phyloP scores from a whole-genome alignment of 2,888 invertebrate species.

The Pyrochroa serraticornis region DNA sequence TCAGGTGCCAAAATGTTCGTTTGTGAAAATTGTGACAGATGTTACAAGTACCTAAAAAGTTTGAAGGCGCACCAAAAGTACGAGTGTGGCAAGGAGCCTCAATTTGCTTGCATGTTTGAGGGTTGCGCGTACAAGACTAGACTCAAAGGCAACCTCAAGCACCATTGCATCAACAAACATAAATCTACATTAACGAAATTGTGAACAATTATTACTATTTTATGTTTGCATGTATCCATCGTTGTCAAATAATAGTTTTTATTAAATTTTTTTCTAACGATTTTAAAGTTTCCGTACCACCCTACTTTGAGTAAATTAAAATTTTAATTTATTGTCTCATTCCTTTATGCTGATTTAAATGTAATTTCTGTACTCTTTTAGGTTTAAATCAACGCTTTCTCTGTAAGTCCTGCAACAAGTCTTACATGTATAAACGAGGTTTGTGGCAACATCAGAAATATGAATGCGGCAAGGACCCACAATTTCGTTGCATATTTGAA shows the following conservation, averaged over 20 bases:
- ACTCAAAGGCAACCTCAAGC: conserved; percentile 23
- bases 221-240: too few species aligned
- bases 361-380: too few species aligned
- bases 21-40: conserved; percentile 34
- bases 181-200: conserved; percentile 40
- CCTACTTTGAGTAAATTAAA: too few species aligned
- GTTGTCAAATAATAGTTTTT: too few species aligned
- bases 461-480: conserved; percentile 52
- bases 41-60: conserved; percentile 25
- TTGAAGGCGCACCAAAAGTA: conserved; percentile 17
- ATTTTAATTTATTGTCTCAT: too few species aligned
- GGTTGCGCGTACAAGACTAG: conserved; percentile 13
- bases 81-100: conserved; percentile 52
- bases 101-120: conserved; percentile 56
- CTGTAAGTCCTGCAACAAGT: conserved; percentile 33
- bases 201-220: not conserved
- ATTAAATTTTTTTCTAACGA: conserved; percentile 37
- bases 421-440: conserved; percentile 24
- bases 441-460: conserved; percentile 16
- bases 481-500: conserved; percentile 56
- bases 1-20: conserved; percentile 30
- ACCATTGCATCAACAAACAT: conserved; percentile 17
- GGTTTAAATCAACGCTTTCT: conserved; percentile 39
- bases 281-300: conserved; percentile 13
- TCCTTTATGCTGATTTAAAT: too few species aligned